Evolutionary conservation across 1,140 invertebrate genomes (phyloP).

Genomic region (Galleria mellonella): DNA sequence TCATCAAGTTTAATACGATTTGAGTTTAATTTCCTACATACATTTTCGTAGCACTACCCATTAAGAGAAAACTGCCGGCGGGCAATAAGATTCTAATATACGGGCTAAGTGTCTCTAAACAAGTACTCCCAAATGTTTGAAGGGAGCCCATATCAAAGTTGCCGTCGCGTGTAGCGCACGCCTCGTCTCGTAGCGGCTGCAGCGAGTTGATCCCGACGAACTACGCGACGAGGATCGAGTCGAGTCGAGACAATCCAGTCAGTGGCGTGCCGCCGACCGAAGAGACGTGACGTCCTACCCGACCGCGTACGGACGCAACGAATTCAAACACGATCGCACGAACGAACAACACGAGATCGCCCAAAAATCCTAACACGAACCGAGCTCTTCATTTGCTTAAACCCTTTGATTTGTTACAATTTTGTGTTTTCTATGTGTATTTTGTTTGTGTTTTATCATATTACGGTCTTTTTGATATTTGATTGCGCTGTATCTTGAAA

Average conservation of each 20-base stretch:
- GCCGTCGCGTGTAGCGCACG: constrained; percentile 6
- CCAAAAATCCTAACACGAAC: constrained; percentile 1
- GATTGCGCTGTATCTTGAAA: background rate
- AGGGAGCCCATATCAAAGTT: constrained; percentile 9
- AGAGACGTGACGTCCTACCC: constrained; percentile 21
- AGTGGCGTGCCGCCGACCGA: constrained; percentile 42
- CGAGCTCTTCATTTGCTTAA: background rate
- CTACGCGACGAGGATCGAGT: background rate
- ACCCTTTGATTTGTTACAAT: background rate
- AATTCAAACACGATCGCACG: constrained; percentile 43
- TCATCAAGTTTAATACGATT: too few species aligned
- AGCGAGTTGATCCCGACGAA: background rate
- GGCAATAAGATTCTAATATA: too few species aligned
- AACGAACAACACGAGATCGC: constrained; percentile 3
- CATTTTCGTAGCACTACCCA: too few species aligned
- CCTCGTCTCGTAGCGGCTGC: constrained; percentile 3
- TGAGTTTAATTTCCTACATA: too few species aligned
- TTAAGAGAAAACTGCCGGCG: too few species aligned
- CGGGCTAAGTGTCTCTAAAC: constrained; percentile 4
- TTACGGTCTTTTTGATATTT: background rate
- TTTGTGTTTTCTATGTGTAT: constrained; percentile 3
- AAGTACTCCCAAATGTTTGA: constrained; percentile 5
- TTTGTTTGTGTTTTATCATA: constrained; percentile 10
- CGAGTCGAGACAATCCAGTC: constrained; percentile 5
- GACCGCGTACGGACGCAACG: constrained; percentile 21